These are phyloP conservation scores for Ornithoptera priamus DNA, from an alignment of 2,888 invertebrate species.

Conservation along the genomic window DNA sequence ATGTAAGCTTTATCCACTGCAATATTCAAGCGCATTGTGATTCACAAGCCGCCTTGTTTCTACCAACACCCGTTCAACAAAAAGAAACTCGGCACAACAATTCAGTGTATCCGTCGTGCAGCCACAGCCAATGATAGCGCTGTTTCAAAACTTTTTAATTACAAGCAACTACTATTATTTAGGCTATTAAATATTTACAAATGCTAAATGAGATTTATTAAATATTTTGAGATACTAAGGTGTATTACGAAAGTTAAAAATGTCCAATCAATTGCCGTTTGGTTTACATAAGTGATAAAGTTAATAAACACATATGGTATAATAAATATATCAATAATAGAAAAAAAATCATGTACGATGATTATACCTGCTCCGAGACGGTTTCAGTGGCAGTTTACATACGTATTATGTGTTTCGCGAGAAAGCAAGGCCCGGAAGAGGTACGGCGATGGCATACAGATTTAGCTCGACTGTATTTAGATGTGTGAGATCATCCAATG, in stretches of 20 bases:
- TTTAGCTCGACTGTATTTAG: conserved; percentile 73
- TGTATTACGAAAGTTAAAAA: conserved; percentile 1
- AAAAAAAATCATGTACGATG: conserved; percentile 46
- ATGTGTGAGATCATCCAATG: conserved; percentile 67
- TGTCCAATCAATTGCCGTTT: conserved; percentile 42
- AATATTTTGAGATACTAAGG: conserved; percentile 7
- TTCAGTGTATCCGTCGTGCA: conserved; percentile 33
- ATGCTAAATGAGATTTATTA: conserved; percentile 11
- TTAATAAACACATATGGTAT: conserved; percentile 47
- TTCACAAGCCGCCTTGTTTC: conserved; percentile 50
- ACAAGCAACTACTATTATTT: conserved; percentile 23
- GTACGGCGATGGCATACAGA: conserved; percentile 61
- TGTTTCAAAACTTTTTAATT: conserved; percentile 30
- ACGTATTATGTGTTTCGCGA: conserved; percentile 68
- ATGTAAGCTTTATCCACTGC: conserved; percentile 46
- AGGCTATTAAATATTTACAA: conserved; percentile 28
- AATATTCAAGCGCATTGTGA: conserved; percentile 57
- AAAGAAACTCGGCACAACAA: conserved; percentile 45
- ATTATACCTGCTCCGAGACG: conserved; percentile 52
- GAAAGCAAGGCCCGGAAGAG: conserved; percentile 71
- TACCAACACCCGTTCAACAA: conserved; percentile 48
- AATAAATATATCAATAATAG: not conserved
- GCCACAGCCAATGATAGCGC: conserved; percentile 21
- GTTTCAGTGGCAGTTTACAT: conserved; percentile 66
- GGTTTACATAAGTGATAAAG: conserved; percentile 57